Conservation (phyloP, 1,140 invertebrate genomes). For the Magallana angulata region DNA sequence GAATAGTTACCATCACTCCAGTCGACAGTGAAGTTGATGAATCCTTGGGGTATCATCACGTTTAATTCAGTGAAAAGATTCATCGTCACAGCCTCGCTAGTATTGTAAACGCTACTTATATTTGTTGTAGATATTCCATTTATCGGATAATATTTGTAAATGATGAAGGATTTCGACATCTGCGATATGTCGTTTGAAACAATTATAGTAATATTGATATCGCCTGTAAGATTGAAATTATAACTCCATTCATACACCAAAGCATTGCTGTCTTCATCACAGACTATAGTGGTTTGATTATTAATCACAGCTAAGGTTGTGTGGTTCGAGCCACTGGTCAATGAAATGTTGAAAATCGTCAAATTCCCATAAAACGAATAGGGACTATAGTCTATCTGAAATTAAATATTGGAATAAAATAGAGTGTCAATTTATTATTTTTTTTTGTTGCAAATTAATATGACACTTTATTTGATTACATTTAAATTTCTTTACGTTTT, state of each 20-base stretch:
- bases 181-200: not conserved
- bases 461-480: not conserved
- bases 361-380: not conserved
- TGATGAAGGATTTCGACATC: not conserved
- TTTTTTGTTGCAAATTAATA: not conserved
- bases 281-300: conserved; percentile 1
- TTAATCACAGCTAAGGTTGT: not conserved
- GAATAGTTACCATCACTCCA: not conserved
- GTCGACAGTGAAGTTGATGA: conserved; percentile 11
- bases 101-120: not conserved
- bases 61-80: not conserved
- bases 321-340: not conserved
- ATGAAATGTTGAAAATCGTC: conserved; percentile 8
- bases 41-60: not conserved
- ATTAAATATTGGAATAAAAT: not conserved
- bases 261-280: not conserved
- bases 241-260: not conserved
- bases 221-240: not conserved
- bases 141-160: not conserved
- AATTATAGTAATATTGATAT: not conserved
- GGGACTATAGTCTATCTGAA: not conserved
- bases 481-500: not conserved
- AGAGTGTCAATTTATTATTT: too few relatives aligned
- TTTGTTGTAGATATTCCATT: conserved; percentile 10
- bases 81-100: not conserved